Evolutionary conservation across 64 coral and sea anemone genomes (phyloP).

Genomic region (Actinia tenebrosa): DNA sequence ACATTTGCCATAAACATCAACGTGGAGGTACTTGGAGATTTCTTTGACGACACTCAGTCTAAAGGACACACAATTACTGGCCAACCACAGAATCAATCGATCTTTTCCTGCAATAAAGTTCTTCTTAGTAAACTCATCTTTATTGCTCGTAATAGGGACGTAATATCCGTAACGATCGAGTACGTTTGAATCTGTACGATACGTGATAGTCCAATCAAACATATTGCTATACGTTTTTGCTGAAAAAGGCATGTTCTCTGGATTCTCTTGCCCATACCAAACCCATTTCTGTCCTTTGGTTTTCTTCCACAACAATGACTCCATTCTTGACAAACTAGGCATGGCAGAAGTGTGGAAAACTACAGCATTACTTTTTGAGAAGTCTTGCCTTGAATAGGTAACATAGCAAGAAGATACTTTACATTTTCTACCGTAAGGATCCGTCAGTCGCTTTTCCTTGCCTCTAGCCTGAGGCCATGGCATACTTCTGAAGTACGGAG

Average conservation of each 20-base stretch:
- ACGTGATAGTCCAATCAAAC: constrained; percentile 60
- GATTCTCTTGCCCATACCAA: constrained; percentile 43
- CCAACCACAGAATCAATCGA: constrained; percentile 36
- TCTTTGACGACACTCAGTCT: constrained; percentile 14
- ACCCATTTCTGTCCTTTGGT: constrained; percentile 49
- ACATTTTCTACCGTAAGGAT: neutral
- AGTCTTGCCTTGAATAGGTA: constrained; percentile 29
- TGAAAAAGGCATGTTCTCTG: constrained; percentile 7
- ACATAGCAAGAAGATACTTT: neutral
- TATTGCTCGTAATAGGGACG: neutral
- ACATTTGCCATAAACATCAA: constrained; percentile 44
- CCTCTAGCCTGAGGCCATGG: constrained; percentile 21
- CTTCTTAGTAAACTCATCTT: neutral
- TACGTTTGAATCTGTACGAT: constrained; percentile 55
- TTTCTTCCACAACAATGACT: neutral
- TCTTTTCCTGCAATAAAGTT: constrained; percentile 22
- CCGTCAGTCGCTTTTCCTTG: neutral
- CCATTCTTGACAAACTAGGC: neutral
- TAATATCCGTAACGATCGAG: constrained; percentile 43
- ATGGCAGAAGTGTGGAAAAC: constrained; percentile 26
- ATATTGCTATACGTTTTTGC: neutral
- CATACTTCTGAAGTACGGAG: constrained; percentile 24
- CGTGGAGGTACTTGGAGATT: constrained; percentile 22
- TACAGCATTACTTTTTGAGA: constrained; percentile 35
- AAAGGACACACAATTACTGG: constrained; percentile 19